A percentile compares a stretch with the other conserved stretches of the same genome.
These are phyloP conservation scores for Trachymyrmex cornetzi DNA, from an alignment of 1,140 invertebrate genomes.

Conservation along the genomic window DNA sequence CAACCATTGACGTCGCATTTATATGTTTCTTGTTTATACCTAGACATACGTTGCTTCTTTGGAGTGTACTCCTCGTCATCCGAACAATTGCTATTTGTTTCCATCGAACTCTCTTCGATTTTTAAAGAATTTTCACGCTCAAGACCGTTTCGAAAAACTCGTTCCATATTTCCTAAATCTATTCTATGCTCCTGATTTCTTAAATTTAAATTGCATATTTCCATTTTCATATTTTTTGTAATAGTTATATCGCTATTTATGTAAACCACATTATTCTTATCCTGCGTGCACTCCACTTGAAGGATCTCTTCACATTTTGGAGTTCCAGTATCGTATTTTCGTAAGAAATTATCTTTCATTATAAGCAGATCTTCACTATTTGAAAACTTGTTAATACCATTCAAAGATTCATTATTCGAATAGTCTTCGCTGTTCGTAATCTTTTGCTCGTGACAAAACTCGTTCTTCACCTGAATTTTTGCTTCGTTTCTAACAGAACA, in stretches of 20 bases:
- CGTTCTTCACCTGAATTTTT: slow-evolving; percentile 64
- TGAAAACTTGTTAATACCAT: slow-evolving; percentile 72
- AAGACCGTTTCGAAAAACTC: slow-evolving; percentile 80
- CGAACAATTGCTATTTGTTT: slow-evolving; percentile 79
- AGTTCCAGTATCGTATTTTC: slow-evolving; percentile 79
- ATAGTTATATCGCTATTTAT: slow-evolving; percentile 82
- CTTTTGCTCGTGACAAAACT: slow-evolving; percentile 63
- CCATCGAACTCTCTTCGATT: slow-evolving; percentile 74
- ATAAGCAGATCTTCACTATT: slow-evolving; percentile 80
- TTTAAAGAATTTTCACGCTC: slow-evolving; percentile 77
- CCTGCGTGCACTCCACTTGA: slow-evolving; percentile 75
- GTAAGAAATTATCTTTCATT: slow-evolving; percentile 82
- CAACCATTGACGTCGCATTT: slow-evolving; percentile 84
- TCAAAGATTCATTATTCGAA: slow-evolving; percentile 65
- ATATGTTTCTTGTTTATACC: slow-evolving; percentile 84
- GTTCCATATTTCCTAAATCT: slow-evolving; percentile 82
- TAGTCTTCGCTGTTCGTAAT: slow-evolving; percentile 71
- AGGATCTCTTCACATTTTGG: slow-evolving; percentile 73
- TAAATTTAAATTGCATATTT: slow-evolving; percentile 71
- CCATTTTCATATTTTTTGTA: slow-evolving; percentile 80
- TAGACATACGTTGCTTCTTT: slow-evolving; percentile 85
- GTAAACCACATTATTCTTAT: slow-evolving; percentile 79
- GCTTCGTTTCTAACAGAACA: slow-evolving; percentile 68
- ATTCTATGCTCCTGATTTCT: slow-evolving; percentile 81
- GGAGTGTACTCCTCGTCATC: slow-evolving; percentile 85